These are phyloP conservation scores for Melanerpes aurifrons DNA, from an alignment of 2,113 vertebrate genomes.

Conservation along the genomic window DNA sequence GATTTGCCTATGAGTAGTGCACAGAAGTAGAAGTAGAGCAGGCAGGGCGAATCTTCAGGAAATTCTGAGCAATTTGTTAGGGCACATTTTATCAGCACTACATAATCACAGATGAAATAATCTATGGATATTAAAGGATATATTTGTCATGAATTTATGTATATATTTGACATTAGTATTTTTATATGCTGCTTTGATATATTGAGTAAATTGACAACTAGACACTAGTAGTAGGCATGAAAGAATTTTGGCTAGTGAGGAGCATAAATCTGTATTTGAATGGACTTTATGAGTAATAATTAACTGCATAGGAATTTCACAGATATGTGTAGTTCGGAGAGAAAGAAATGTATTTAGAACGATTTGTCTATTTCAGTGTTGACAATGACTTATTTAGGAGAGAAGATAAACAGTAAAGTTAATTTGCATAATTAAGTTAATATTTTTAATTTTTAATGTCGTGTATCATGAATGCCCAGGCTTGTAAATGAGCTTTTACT, in stretches of 20 bases:
- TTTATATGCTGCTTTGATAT: neutral
- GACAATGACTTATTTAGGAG: slow-evolving; percentile 61
- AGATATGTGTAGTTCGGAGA: neutral
- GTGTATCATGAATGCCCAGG: slow-evolving; percentile 42
- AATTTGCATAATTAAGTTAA: slow-evolving; percentile 71
- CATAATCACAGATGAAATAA: neutral
- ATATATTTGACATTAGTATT: neutral
- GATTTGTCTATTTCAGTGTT: slow-evolving; percentile 37
- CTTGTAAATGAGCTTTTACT: slow-evolving; percentile 63
- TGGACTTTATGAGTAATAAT: neutral
- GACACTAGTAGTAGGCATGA: neutral
- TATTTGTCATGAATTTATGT: too few species aligned
- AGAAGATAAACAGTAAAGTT: slow-evolving; percentile 60
- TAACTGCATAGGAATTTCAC: neutral
- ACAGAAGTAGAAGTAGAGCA: neutral
- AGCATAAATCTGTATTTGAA: neutral
- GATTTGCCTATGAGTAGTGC: too few species aligned
- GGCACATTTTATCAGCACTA: neutral
- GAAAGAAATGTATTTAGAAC: slow-evolving; percentile 25
- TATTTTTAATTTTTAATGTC: slow-evolving; percentile 71
- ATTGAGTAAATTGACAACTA: neutral
- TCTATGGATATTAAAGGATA: neutral
- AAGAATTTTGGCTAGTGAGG: neutral
- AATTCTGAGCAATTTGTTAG: neutral
- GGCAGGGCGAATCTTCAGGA: neutral